phyloP scores from a whole-genome alignment of 2,113 vertebrate species.

The Hemicordylus capensis region DNA sequence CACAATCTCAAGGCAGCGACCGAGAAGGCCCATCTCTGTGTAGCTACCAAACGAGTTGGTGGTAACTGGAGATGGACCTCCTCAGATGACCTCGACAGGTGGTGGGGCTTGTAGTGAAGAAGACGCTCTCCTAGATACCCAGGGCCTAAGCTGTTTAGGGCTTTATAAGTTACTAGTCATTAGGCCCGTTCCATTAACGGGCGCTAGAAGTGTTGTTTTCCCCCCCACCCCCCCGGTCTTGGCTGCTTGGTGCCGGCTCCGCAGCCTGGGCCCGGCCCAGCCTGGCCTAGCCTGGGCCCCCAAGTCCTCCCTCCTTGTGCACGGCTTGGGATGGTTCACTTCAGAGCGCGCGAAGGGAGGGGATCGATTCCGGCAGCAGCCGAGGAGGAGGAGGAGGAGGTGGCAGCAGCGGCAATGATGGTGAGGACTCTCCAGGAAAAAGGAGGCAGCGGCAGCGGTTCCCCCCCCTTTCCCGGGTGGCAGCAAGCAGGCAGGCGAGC shows the following conservation, averaged over 20 bases:
- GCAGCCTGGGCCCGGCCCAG: conserved; percentile 13
- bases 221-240: background rate
- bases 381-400: background rate
- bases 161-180: too few relatives aligned
- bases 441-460: conserved; percentile 65
- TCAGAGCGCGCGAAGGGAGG: background rate
- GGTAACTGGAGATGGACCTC: too few relatives aligned
- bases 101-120: too few relatives aligned
- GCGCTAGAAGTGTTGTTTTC: background rate
- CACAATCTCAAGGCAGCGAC: too few relatives aligned
- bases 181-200: conserved; percentile 65
- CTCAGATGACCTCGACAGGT: too few relatives aligned
- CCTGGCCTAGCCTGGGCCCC: conserved; percentile 60
- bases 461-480: too few relatives aligned
- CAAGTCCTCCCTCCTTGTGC: conserved; percentile 15
- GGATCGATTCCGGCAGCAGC: conserved; percentile 78
- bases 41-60: too few relatives aligned
- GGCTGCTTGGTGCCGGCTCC: conserved; percentile 10
- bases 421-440: conserved; percentile 41
- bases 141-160: too few relatives aligned
- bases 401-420: conserved; percentile 8
- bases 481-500: too few relatives aligned
- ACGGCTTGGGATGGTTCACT: background rate
- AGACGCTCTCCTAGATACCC: too few relatives aligned
- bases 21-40: too few relatives aligned